Evolutionary conservation across 2,797 vertebrate genomes (phyloP), one percentile per base, ranked within the genome.

Genomic region (Margarornis squamiger): DNA sequence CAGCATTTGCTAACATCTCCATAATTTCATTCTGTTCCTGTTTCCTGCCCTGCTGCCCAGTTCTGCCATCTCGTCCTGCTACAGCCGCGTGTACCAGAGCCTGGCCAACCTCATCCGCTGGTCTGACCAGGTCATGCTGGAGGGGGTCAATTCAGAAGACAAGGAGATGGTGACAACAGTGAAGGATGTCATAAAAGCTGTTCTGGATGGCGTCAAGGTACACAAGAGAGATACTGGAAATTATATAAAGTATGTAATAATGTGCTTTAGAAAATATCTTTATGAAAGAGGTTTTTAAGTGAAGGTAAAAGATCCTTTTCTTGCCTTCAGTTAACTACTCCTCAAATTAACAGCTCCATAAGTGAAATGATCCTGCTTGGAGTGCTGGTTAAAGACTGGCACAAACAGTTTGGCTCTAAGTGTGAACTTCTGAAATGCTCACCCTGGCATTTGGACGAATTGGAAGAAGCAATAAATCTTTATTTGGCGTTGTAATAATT

Each of bases 121-220:
- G 99, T 99, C 99, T 7, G 99, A 99, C 91, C 99, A 99, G 96
- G 99, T 99, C 94, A 99, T 99, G 99, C 98, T 99, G 62, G 99
- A 99, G 77, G 99, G 99, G 30, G 98, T 99, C 71, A 99, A 99
- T 95, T 98, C 99, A 15, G 99, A 99, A 73, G 99, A 99, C 97
- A 99, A 99, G 90, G 99, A 99, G 89, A 98, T 99, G 77, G 99
- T 99, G 95, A 98, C 98, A 2, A 98, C 98, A 1, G 99, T 99
- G 67, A 99, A 98, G 57, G 98, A 97, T 14, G 99, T 99, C 96
- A 99, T 99, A 95, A 99, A 99, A 97, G 99, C 99, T 3, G 99
- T 99, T 71, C 98, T 99, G 97, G 99, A 99, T 27, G 99, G 99
- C 83, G 99, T 99, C 55, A 99, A 99, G 99, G 99, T 99, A 97